phyloP scores from a whole-genome alignment of 2,888 invertebrate species.

The Epirrhoe alternata region DNA sequence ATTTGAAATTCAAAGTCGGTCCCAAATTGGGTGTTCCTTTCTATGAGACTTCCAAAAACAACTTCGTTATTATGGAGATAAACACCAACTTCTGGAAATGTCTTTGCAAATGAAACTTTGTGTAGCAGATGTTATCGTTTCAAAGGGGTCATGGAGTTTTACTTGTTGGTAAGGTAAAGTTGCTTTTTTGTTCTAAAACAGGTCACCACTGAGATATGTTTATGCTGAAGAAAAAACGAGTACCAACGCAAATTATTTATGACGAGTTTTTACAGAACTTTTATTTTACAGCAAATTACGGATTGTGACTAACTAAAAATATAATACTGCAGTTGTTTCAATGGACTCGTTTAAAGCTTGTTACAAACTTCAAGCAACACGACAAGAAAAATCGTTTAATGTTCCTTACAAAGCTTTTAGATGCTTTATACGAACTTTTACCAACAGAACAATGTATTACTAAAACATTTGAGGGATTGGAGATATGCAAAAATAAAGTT shows the following conservation, averaged over 20 bases:
- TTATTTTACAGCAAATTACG: neutral
- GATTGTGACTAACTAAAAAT: neutral
- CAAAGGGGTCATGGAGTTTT: constrained; percentile 18
- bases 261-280: neutral
- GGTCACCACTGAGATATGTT: neutral
- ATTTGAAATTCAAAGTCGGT: constrained; percentile 41
- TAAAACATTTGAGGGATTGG: neutral
- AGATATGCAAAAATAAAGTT: neutral
- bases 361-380: neutral
- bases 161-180: constrained; percentile 8
- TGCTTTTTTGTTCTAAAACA: neutral
- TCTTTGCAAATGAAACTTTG: constrained; percentile 23
- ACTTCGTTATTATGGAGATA: constrained; percentile 31
- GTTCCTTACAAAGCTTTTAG: neutral
- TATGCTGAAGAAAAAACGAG: neutral
- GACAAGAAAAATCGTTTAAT: neutral
- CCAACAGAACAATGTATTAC: neutral
- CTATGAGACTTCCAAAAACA: constrained; percentile 16
- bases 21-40: constrained; percentile 30
- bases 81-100: constrained; percentile 25
- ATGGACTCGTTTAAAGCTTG: constrained; percentile 1
- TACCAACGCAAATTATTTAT: neutral
- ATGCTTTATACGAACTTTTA: neutral
- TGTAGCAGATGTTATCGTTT: constrained; percentile 25
- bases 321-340: neutral